phyloP scores from a whole-genome alignment of 2,113 vertebrate genomes.

The Plecturocebus donacophilus region DNA sequence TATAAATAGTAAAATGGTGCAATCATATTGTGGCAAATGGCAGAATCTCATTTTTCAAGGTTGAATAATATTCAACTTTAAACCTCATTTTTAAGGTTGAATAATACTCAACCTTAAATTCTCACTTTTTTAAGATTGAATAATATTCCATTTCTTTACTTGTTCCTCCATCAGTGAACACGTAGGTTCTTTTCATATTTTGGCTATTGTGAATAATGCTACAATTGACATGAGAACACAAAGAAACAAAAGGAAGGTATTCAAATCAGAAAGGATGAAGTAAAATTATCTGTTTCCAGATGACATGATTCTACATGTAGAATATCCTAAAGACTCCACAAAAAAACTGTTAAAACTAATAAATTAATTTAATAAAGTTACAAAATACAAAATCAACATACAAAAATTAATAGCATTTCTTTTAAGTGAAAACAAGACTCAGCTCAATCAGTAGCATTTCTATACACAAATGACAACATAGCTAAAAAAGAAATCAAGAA shows the following conservation, averaged over 20 bases:
- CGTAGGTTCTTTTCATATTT: not conserved
- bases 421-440: too few relatives aligned
- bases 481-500: not conserved
- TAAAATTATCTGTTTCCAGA: not conserved
- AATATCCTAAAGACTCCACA: not conserved
- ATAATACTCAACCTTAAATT: not conserved
- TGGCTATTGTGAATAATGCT: not conserved
- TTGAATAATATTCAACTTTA: not conserved
- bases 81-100: not conserved
- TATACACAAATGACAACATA: not conserved
- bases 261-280: not conserved
- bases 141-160: not conserved
- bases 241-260: not conserved
- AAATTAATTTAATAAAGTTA: not conserved
- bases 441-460: not conserved
- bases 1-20: not conserved
- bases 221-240: not conserved
- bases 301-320: not conserved
- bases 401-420: not conserved
- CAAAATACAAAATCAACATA: not conserved
- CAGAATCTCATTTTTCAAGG: not conserved
- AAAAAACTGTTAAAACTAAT: not conserved
- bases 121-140: not conserved
- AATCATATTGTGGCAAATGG: not conserved
- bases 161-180: not conserved